A percentile compares a stretch with the other conserved stretches of the same genome.
Conservation (phyloP, 2,797 vertebrate species). For the Platalea minor region DNA sequence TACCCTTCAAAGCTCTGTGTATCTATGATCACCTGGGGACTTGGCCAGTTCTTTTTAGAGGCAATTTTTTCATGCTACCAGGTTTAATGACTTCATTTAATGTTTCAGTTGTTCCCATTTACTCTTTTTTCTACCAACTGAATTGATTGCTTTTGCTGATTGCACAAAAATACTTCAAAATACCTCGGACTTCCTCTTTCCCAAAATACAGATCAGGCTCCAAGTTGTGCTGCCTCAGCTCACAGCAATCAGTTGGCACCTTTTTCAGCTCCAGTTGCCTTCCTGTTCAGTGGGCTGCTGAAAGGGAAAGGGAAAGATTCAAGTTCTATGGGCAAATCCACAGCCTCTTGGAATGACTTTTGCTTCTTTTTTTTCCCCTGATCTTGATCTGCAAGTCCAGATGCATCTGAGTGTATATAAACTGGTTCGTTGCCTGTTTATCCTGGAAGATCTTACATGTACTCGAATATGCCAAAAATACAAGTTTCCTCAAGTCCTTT, state of each 20-base stretch:
- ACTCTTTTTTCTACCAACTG: background rate
- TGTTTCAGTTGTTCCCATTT: background rate
- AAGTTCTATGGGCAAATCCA: background rate
- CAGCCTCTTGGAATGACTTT: background rate
- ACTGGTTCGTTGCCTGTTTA: background rate
- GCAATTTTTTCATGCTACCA: background rate
- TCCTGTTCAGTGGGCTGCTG: background rate
- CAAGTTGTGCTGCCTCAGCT: background rate
- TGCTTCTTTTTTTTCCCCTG: background rate
- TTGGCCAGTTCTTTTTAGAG: background rate
- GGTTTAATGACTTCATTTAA: background rate
- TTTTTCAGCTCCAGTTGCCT: background rate
- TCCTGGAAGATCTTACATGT: background rate
- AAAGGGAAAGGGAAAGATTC: background rate
- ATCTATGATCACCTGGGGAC: background rate
- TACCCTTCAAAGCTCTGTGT: background rate
- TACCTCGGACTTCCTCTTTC: background rate
- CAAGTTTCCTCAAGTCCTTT: background rate
- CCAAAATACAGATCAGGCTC: background rate
- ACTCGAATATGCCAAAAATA: background rate
- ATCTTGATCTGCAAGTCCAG: background rate
- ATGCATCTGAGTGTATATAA: background rate
- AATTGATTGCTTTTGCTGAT: background rate
- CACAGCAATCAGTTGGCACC: background rate
- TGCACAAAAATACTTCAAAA: background rate